phyloP scores from a whole-genome alignment of 1,140 invertebrate genomes.

The Zaprionus tsacasi region DNA sequence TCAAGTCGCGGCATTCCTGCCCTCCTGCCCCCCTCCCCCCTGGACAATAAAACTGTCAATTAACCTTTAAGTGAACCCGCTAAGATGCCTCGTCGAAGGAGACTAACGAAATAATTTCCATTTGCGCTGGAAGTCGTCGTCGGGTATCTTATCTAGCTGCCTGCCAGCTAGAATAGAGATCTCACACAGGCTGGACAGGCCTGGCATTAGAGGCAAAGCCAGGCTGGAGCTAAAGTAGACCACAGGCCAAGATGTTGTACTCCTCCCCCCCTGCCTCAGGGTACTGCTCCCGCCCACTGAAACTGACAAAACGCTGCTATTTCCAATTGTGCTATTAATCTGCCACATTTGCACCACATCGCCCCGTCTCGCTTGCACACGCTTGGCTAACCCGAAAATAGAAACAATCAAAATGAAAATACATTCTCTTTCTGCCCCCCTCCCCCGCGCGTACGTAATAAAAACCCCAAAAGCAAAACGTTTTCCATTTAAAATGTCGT shows the following conservation, averaged over 20 bases:
- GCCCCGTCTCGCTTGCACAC: conserved; percentile 19
- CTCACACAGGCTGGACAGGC: conserved; percentile 22
- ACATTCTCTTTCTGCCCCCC: conserved; percentile 75
- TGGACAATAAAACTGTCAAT: conserved; percentile 70
- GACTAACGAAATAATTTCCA: conserved; percentile 66
- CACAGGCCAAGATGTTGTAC: conserved; percentile 28
- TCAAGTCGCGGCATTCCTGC: conserved; percentile 21
- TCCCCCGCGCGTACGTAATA: conserved; percentile 58
- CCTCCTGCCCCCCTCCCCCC: neutral
- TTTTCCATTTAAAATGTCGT: conserved; percentile 84
- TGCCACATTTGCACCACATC: conserved; percentile 83
- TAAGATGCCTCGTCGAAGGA: conserved; percentile 49
- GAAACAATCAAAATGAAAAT: conserved; percentile 82
- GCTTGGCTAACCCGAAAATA: conserved; percentile 76
- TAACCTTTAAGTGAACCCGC: conserved; percentile 66
- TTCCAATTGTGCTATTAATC: conserved; percentile 84
- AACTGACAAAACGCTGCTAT: conserved; percentile 79
- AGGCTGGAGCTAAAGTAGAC: conserved; percentile 40
- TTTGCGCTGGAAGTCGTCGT: conserved; percentile 29
- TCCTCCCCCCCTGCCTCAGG: neutral
- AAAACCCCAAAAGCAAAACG: conserved; percentile 84
- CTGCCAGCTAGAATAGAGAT: conserved; percentile 75
- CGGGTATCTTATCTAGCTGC: conserved; percentile 53
- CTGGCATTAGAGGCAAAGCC: conserved; percentile 38
- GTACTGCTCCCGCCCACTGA: conserved; percentile 25